These are phyloP conservation scores for Agapostemon virescens DNA, from an alignment of 2,888 invertebrate genomes.

Conservation along the genomic window DNA sequence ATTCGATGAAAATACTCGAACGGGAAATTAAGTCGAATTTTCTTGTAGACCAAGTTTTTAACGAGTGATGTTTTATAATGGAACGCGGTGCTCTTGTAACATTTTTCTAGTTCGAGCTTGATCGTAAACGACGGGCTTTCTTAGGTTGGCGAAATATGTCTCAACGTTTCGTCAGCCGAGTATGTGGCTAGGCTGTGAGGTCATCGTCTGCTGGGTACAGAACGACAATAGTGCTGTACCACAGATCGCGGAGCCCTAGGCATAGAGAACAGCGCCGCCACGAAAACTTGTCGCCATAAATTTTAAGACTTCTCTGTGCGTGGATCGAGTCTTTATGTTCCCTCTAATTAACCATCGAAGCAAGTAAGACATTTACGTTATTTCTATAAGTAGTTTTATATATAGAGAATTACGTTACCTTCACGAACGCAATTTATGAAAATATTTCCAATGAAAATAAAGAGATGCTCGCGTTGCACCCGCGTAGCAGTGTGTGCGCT, in stretches of 20 bases:
- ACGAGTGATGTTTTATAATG: background rate
- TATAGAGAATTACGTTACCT: background rate
- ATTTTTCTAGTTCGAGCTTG: slow-evolving; percentile 34
- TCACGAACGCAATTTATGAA: background rate
- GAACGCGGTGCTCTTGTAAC: slow-evolving; percentile 1
- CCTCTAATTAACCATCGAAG: background rate
- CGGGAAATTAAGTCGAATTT: background rate
- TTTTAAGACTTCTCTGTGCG: background rate
- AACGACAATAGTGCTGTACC: slow-evolving; percentile 35
- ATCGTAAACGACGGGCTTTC: slow-evolving; percentile 25
- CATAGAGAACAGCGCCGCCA: background rate
- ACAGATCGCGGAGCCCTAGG: slow-evolving; percentile 18
- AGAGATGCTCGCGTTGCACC: background rate
- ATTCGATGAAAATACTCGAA: background rate
- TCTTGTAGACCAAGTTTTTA: background rate
- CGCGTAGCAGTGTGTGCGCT: background rate
- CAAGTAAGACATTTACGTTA: slow-evolving; percentile 16
- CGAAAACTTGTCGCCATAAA: background rate
- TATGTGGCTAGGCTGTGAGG: slow-evolving; percentile 42
- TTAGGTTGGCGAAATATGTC: slow-evolving; percentile 53
- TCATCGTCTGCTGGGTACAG: slow-evolving; percentile 50
- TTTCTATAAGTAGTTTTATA: background rate
- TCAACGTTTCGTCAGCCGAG: slow-evolving; percentile 59
- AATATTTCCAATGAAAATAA: background rate
- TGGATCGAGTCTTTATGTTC: background rate